Evolutionary conservation across 64 coral and sea anemone genomes (phyloP).

Genomic region (Pocillopora damicornis): DNA sequence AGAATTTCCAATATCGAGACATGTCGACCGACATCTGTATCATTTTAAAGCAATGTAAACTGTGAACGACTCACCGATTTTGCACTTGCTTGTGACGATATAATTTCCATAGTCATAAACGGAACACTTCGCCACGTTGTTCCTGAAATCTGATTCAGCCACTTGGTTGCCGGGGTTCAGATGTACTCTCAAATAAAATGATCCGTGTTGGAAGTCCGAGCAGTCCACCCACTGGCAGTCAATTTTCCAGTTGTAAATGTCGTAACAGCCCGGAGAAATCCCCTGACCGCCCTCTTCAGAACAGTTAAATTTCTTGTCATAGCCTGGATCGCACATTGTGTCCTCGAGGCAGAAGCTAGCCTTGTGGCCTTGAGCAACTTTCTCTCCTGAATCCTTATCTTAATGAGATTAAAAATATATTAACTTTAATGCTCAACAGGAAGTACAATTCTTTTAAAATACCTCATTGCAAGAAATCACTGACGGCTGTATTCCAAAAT

Average conservation of each 20-base stretch:
- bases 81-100: constrained; percentile 15
- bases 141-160: constrained; percentile 84
- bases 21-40: background rate
- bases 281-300: constrained; percentile 72
- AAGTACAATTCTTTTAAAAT: no score
- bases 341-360: constrained; percentile 98
- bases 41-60: no score
- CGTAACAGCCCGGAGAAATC: constrained; percentile 84
- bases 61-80: constrained; percentile 49
- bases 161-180: constrained; percentile 75
- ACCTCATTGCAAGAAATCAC: no score
- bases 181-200: constrained; percentile 56
- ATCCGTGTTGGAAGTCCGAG: constrained; percentile 45
- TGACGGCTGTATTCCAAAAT: no score
- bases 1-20: no score
- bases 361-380: constrained; percentile 87
- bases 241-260: constrained; percentile 81
- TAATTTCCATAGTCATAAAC: constrained; percentile 58
- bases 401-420: background rate
- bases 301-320: constrained; percentile 77
- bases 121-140: constrained; percentile 79
- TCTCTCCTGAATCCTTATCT: constrained; percentile 5
- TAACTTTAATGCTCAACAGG: background rate
- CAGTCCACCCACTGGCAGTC: constrained; percentile 98
- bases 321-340: constrained; percentile 65